Evolutionary conservation across 2,113 vertebrate species (phyloP).

Genomic region (Danio rerio): GRCz12tu NC_133189.1:38995501-38996000

Average conservation of each 20-base stretch:
- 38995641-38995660: slow-evolving; percentile 36
- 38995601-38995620: background rate
- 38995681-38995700: slow-evolving; percentile 51
- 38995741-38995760: slow-evolving; percentile 58
- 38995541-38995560: too few relatives aligned
- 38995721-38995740: slow-evolving; percentile 43
- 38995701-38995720: slow-evolving; percentile 60
- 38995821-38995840: slow-evolving; percentile 62
- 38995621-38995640: background rate
- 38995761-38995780: slow-evolving; percentile 45
- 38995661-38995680: slow-evolving; percentile 45
- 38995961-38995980: slow-evolving; percentile 60
- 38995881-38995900: slow-evolving; percentile 74
- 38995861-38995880: slow-evolving; percentile 77
- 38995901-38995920: slow-evolving; percentile 77
- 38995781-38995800: slow-evolving; percentile 59
- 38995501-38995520: too few relatives aligned
- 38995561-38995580: background rate
- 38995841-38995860: slow-evolving; percentile 63
- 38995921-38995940: slow-evolving; percentile 69
- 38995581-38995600: background rate
- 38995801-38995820: slow-evolving; percentile 63
- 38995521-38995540: too few relatives aligned
- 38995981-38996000: slow-evolving; percentile 61
- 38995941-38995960: slow-evolving; percentile 72